These are phyloP conservation scores for Meloidogyne chitwoodi DNA, from an alignment of 1,140 invertebrate genomes.

Conservation along the genomic window DNA sequence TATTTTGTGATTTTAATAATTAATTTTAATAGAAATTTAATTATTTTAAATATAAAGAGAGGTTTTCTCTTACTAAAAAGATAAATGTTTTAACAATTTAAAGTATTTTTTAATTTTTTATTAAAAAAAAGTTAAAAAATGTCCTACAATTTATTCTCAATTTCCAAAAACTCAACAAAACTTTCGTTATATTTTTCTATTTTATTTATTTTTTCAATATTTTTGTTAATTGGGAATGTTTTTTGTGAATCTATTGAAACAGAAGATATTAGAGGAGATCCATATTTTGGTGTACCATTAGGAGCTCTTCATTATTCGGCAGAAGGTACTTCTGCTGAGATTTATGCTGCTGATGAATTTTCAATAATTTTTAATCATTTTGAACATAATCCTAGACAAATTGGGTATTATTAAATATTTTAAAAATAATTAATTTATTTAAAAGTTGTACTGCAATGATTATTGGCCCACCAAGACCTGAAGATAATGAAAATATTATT, in stretches of 20 bases:
- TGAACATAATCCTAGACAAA: slow-evolving; percentile 35
- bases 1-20: too few species aligned
- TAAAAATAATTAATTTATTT: neutral
- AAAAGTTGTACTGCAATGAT: slow-evolving; percentile 49
- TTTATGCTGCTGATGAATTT: slow-evolving; percentile 56
- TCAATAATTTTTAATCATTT: slow-evolving; percentile 55
- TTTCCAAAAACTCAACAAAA: neutral
- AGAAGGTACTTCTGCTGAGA: slow-evolving; percentile 48
- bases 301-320: slow-evolving; percentile 45
- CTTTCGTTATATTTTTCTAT: slow-evolving; percentile 12
- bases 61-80: too few species aligned
- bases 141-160: neutral
- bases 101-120: too few species aligned
- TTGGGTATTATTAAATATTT: slow-evolving; percentile 14
- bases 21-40: too few species aligned
- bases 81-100: too few species aligned
- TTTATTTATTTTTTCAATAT: slow-evolving; percentile 1
- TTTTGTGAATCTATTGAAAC: slow-evolving; percentile 14
- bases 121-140: neutral
- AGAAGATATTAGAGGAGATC: slow-evolving; percentile 26
- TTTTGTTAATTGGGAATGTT: neutral
- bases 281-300: slow-evolving; percentile 45
- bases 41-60: too few species aligned
- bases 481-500: slow-evolving; percentile 39
- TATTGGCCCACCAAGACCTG: slow-evolving; percentile 43